These are phyloP conservation scores for Lithosia quadra DNA, from an alignment of 2,888 invertebrate species.

Conservation along the genomic window DNA sequence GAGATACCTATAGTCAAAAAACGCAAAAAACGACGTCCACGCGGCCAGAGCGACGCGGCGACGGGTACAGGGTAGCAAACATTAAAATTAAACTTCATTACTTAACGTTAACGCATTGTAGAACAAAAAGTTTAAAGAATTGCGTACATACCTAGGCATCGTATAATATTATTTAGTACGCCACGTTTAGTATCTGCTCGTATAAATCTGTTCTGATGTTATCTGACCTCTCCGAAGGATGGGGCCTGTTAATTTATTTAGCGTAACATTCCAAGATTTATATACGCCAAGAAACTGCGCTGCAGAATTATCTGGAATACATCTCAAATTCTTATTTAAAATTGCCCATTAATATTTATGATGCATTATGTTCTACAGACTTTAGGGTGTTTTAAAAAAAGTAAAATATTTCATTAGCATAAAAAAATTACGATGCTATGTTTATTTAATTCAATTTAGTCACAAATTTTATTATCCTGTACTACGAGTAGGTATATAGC, in stretches of 20 bases:
- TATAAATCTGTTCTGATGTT: conserved; percentile 69
- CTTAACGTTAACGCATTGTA: not conserved
- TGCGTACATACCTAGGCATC: conserved; percentile 3
- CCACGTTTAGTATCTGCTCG: conserved; percentile 53
- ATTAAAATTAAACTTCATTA: conserved; percentile 6
- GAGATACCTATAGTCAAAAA: too few species aligned
- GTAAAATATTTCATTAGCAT: not conserved
- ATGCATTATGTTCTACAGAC: conserved; percentile 12
- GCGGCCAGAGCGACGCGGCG: too few species aligned
- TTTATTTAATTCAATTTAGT: not conserved
- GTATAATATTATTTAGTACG: conserved; percentile 34
- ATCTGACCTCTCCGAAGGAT: conserved; percentile 60
- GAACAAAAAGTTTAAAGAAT: conserved; percentile 8
- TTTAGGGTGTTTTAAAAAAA: not conserved
- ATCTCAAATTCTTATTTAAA: conserved; percentile 22
- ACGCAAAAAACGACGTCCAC: too few species aligned
- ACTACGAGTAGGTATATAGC: too few species aligned
- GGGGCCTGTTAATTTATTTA: conserved; percentile 63
- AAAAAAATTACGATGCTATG: not conserved
- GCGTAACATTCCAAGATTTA: conserved; percentile 59
- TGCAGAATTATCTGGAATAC: conserved; percentile 26
- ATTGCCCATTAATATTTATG: conserved; percentile 11
- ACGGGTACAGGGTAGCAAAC: too few species aligned
- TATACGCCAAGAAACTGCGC: conserved; percentile 39
- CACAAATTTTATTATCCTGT: not conserved